Percentiles rank a stretch among this genome's conserved stretches.
phyloP scores from a whole-genome alignment of 1,140 invertebrate genomes.

The Neocloeon triangulifer region DNA sequence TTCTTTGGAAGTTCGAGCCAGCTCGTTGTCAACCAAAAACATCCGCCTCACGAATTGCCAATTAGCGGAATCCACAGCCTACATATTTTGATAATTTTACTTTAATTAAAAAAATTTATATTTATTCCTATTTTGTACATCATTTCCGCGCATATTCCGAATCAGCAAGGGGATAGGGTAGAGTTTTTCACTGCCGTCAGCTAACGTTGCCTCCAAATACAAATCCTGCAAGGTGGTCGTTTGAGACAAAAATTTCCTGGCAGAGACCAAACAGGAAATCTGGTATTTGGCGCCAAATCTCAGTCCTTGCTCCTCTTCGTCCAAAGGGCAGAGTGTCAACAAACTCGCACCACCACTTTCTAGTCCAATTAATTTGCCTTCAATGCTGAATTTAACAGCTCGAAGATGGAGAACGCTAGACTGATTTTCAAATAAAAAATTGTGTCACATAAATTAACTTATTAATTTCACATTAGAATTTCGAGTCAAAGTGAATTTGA shows the following conservation, averaged over 20 bases:
- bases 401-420: slow-evolving; percentile 21
- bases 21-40: slow-evolving; percentile 34
- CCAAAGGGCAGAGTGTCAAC: slow-evolving; percentile 23
- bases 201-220: slow-evolving; percentile 18
- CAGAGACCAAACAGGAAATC: slow-evolving; percentile 24
- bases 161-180: slow-evolving; percentile 32
- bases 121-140: slow-evolving; percentile 10
- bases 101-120: slow-evolving; percentile 1
- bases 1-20: slow-evolving; percentile 14
- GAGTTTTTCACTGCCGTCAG: too few species aligned
- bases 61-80: slow-evolving; percentile 21
- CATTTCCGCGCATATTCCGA: slow-evolving; percentile 14
- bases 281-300: slow-evolving; percentile 28
- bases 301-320: slow-evolving; percentile 24
- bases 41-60: slow-evolving; percentile 40
- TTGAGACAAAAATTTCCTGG: slow-evolving; percentile 24
- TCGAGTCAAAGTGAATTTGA: slow-evolving; percentile 24
- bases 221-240: slow-evolving; percentile 24
- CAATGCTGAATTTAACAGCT: slow-evolving; percentile 11
- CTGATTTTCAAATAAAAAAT: slow-evolving; percentile 10
- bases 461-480: slow-evolving; percentile 17
- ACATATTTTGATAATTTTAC: slow-evolving; percentile 4
- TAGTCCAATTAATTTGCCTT: slow-evolving; percentile 12
- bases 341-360: slow-evolving; percentile 10
- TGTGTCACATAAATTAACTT: slow-evolving; percentile 1